Evolutionary conservation across 2,888 invertebrate genomes (phyloP), one percentile per base, ranked within the genome.

Genomic region (Drosophila neotestacea): DNA sequence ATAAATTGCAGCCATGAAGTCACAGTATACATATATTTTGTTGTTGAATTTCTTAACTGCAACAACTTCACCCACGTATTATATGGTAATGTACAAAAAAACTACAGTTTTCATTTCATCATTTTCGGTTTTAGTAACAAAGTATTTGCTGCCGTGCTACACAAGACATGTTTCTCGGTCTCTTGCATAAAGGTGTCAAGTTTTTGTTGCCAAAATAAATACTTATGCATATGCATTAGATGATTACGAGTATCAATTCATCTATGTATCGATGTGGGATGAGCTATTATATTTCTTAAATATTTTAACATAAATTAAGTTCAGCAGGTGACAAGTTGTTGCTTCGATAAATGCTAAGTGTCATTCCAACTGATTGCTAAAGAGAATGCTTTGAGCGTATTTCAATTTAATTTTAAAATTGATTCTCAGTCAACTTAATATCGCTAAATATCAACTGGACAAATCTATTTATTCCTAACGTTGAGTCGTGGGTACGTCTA

Each of bases 111-210:
- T 48, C 64, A 70, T 74, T 73, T 59, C 59, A 72, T 73, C 54
- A 73, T 73, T 34, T 48, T 34, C 39, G 50, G 39, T 16, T 65
- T 70, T 70, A 10, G 44, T 36, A 67, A 48, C 48, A 58, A 51
- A 38, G 34, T 60, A 36, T 55, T 41, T 55, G 73, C 81, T 61
- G 77, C 79, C 50, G 81, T 50, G 70, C 62, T 81, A 79, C 81
- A 73, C 79, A 61, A 75, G 64, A 69, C 36, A 11, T 52, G 48
- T 39, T 58, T 58, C 48, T 54, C 41, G 64, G 36, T 27, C 63
- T 70, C 48, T 69, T 70, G 80, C 70, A 64, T 66, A 72, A 80
- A 69, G 73, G 63, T 75, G 77, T 75, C 75, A 73, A 69, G 70
- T 70, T 70, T 16, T 46, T 16, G 34, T 55, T 56, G 61, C 70